Evolutionary conservation across 2,113 vertebrate genomes (phyloP), one percentile per base, ranked within the genome.

Genomic region (Fulmarus glacialis): DNA sequence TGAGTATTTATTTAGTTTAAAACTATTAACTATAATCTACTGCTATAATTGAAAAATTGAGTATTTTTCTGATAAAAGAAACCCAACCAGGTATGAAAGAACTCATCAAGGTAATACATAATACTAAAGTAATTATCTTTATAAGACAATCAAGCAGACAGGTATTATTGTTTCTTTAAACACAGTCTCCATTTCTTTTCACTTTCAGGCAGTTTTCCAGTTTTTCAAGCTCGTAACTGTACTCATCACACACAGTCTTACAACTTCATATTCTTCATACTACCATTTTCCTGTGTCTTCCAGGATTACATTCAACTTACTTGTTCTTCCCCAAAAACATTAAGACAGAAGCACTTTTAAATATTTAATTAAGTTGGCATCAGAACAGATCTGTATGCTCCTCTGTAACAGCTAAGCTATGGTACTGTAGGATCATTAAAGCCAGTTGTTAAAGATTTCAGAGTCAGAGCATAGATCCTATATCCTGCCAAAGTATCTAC

Each of bases 381-480:
- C 78, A 89, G 55, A 97, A 97, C 59, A 40, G 38, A 97, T 89
- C 91, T 77, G 42, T 88, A 90, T 12, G 83, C 38, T 91, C 77
- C 79, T 87, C 93, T 89, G 53, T 79, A 89, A 93, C 56, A 95
- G 94, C 93, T 91, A 95, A 96, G 92, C 23, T 82, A 92, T 30
- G 89, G 79, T 17, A 91, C 75, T 96, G 64, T 60, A 91, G 27
- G 64, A n/a, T 90, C 96, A 97, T 89, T 96, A 92, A 97, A 94
- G 72, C 66, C 94, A 97, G 78, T 96, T 97, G 93, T 77, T 90
- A 95, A 84, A 95, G 56, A 92, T 93, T 97, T 97, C 85, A 91
- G 67, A 94, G 70, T 74, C 55, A 83, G 87, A 95, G 73, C 27
- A 90, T 13, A 92, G 81, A 29, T 97, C 67, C 34, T 90, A 47